Conservation (phyloP, 2,888 invertebrate species). For the Pherbina coryleti region DNA sequence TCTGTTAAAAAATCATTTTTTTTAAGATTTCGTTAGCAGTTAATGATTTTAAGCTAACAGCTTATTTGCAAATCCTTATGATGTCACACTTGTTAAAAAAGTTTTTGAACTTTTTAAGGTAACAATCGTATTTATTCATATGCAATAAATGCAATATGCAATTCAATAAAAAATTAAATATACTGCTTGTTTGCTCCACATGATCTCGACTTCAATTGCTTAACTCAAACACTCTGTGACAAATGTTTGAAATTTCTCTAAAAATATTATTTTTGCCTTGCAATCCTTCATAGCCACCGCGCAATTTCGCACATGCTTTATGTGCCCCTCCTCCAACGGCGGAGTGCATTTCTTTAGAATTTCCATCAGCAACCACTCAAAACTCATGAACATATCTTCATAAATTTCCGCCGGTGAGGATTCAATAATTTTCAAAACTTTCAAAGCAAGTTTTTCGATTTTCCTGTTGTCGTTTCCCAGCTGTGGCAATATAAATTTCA, state of each 20-base stretch:
- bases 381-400: conserved; percentile 58
- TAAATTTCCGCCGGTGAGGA: conserved; percentile 54
- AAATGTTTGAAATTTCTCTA: conserved; percentile 54
- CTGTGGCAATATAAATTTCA: conserved; percentile 54
- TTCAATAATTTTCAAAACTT: conserved; percentile 57
- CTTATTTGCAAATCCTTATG: too few species aligned
- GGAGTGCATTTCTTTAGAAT: conserved; percentile 50
- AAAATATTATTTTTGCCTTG: conserved; percentile 55
- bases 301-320: conserved; percentile 50
- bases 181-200: too few species aligned
- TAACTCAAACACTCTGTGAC: conserved; percentile 47
- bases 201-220: background rate
- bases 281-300: conserved; percentile 55
- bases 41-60: too few species aligned
- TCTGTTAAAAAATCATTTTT: too few species aligned
- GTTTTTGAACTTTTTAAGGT: too few species aligned
- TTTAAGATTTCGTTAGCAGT: too few species aligned
- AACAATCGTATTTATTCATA: too few species aligned
- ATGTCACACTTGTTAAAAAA: too few species aligned
- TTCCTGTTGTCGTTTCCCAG: conserved; percentile 53
- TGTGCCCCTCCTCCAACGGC: conserved; percentile 49
- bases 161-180: too few species aligned
- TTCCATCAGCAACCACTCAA: conserved; percentile 54
- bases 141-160: too few species aligned
- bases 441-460: conserved; percentile 54